Conservation (phyloP, 1,140 invertebrate genomes). For the Aphelenchoides besseyi region DNA sequence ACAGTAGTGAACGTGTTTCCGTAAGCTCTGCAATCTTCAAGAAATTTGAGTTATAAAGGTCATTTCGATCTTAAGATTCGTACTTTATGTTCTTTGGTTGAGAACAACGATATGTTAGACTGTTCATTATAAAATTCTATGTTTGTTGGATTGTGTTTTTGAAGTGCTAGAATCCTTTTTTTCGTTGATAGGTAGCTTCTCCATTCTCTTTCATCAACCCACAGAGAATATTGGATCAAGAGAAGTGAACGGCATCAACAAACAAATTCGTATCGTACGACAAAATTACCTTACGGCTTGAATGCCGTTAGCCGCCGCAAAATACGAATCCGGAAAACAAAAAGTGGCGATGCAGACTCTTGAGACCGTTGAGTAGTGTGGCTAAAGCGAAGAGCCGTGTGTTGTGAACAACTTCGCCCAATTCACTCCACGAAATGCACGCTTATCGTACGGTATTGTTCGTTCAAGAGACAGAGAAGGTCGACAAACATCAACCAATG, state of each 20-base stretch:
- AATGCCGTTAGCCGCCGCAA: background rate
- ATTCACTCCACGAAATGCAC: background rate
- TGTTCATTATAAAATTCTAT: background rate
- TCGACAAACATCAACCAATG: background rate
- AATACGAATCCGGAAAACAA: background rate
- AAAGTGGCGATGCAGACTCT: background rate
- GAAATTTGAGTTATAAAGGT: background rate
- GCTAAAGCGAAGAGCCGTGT: background rate
- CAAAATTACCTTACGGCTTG: background rate
- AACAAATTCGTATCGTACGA: background rate
- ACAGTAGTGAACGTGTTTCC: too few species aligned
- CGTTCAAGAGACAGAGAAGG: background rate
- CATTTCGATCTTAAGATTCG: background rate
- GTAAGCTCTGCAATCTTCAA: too few species aligned
- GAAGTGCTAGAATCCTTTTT: background rate
- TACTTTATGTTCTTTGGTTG: background rate
- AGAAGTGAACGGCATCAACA: constrained; percentile 1
- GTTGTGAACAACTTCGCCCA: background rate
- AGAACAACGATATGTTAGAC: background rate
- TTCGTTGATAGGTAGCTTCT: background rate
- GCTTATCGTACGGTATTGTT: background rate
- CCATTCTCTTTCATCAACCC: background rate
- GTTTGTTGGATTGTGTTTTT: background rate
- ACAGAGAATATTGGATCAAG: background rate
- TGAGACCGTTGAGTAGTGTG: constrained; percentile 1